These are phyloP conservation scores for Myioborus melanocephalus DNA, from an alignment of 2,797 vertebrate genomes.

Conservation along the genomic window DNA sequence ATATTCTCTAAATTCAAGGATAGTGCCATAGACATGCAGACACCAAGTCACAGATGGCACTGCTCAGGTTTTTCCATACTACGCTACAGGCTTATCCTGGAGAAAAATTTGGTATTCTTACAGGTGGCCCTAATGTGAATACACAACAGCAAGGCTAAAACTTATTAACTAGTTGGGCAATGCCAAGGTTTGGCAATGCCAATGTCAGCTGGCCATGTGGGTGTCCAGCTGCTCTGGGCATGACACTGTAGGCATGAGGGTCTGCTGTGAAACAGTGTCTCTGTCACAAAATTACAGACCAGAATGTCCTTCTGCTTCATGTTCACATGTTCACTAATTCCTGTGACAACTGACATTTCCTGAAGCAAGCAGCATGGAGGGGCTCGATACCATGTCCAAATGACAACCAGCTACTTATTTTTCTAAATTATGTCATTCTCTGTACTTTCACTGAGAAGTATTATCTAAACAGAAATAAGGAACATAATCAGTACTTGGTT, in stretches of 20 bases:
- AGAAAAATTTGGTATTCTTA: background rate
- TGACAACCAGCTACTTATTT: background rate
- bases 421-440: background rate
- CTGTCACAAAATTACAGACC: background rate
- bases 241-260: accelerated
- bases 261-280: background rate
- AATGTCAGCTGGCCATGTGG: background rate
- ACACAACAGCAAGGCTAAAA: background rate
- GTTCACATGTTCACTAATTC: background rate
- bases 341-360: background rate
- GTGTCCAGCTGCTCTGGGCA: background rate
- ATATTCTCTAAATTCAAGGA: background rate
- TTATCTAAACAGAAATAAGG: background rate
- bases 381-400: background rate
- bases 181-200: background rate
- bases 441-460: background rate
- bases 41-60: background rate
- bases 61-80: background rate
- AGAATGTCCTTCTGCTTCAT: background rate
- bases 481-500: background rate
- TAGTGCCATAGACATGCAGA: background rate
- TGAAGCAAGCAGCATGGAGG: background rate
- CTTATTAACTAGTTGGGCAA: background rate
- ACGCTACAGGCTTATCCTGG: background rate
- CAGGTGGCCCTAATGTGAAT: background rate